Evolutionary conservation across 1,140 invertebrate species (phyloP), one percentile per base, ranked within the genome.

Genomic region (Vollenhovia emeryi): DNA sequence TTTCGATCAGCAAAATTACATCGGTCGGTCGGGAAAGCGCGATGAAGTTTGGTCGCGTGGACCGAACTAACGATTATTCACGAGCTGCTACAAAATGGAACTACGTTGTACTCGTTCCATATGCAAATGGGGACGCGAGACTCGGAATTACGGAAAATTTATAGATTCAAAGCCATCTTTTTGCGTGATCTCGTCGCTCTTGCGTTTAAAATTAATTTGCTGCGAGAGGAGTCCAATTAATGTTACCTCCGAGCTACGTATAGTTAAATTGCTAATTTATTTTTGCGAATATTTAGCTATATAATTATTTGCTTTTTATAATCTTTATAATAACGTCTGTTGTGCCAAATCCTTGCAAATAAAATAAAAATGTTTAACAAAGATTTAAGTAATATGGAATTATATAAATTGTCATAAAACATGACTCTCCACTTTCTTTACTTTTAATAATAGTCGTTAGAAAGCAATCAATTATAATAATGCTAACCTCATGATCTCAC

Each of bases 31-130:
- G 33, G 1, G 59, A 59, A 82, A 59, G 18, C 50, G 36, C 48
- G 76, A 55, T 15, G 18, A 45, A 21, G 18, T 33, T 71, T n/a
- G 7, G 24, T 30, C 36, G 18, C 40, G 50, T 18, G 9, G 43
- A 45, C 4, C 24, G 24, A 18, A 57, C 30, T 55, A n/a, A 43
- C 36, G 27, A 82, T 82, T 82, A 82, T 82, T 82, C 78, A 59
- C 50, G 66, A 33, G 36, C 36, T 43, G 50, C 13, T 43, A 45
- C 66, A 82, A 73, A 73, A 45, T 82, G 36, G 24, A 73, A 57
- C n/a, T 30, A 24, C 36, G 50, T 45, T 21, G 30, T 50, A 36
- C 48, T 68, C 33, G 33, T 80, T 69, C 36, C 36, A 57, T 73
- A 82, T 73, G 78, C 66, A 82, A 82, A 73, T 82, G 36, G 24